Base-by-base conservation (phyloP, 2,113 vertebrate genomes). In the Procavia capensis region DNA sequence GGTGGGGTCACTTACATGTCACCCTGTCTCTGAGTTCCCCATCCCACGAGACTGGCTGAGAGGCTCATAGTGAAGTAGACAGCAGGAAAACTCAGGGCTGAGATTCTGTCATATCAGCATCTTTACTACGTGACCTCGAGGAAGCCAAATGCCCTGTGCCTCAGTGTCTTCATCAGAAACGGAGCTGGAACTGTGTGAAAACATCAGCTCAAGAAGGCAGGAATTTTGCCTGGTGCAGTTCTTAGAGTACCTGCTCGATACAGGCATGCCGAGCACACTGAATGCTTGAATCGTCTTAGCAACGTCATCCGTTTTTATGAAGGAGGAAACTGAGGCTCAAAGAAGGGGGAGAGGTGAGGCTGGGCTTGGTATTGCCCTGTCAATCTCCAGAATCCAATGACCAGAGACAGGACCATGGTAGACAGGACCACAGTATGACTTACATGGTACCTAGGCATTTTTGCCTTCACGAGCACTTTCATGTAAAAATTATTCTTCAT, bases 201-300 rank as follows among this genome's bases (percentile, higher is more conserved):
- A 68, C 3, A 20, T 6, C 27, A 50, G 76, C n/a, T 75, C 74
- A 39, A 24, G 81, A 36, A 68, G 34, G 63, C 7, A 36, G 68
- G 78, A 39, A 27, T 9, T 27, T 7, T 1, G 25, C 39, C 22
- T 16, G 36, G 29, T 17, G 9, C 4, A 24, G 36, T 14, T 7
- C 19, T 6, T 14, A 16, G 64, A 81, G 31, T 4, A 72, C 74
- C 45, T 75, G 34, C 43, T 94, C 43, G 31, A 0, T 47, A 54
- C 74, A 61, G 41, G 29, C 17, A 2, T 0, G 0, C 3, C 10
- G 14, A 34, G 3, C 2, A 19, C 47, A 4, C 1, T 1, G 45
- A 25, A 19, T 25, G 25, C 22, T 5, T 5, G 24, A 22, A 0
- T 17, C 22, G 39, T 57, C 25, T 5, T 7, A 9, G 19, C 3